Percentiles rank a stretch among this genome's conserved stretches.
Conservation (phyloP, 92 coral and sea anemone genomes). For the Epizoanthus ramosus region DNA sequence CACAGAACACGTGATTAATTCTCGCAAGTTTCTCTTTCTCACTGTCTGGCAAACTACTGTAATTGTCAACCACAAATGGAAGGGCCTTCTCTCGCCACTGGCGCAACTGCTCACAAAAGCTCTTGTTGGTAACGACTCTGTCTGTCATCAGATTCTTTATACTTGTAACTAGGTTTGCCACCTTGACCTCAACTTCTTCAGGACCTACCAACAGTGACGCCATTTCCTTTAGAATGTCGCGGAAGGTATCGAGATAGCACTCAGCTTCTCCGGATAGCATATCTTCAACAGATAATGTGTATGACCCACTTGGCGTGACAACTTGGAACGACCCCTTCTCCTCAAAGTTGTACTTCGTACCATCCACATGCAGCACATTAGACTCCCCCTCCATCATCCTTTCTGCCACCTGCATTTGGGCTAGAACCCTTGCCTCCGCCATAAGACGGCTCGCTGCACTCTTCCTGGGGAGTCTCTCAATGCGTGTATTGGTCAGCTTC, state of each 20-base stretch:
- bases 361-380: neutral
- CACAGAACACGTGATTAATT: neutral
- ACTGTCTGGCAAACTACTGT: no score
- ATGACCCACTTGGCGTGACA: neutral
- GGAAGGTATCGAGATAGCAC: neutral
- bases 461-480: no score
- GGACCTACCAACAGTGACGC: no score
- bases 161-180: no score
- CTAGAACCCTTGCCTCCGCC: neutral
- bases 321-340: neutral
- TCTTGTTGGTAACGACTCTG: no score
- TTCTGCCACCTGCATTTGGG: neutral
- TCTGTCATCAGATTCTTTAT: neutral
- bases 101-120: no score
- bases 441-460: neutral
- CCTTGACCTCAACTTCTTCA: no score
- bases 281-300: neutral
- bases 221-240: neutral
- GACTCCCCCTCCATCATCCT: neutral
- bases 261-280: neutral
- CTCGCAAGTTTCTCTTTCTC: neutral
- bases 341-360: slow-evolving; percentile 1
- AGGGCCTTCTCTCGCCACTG: no score
- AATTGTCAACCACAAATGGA: no score
- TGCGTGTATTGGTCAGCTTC: neutral